Conservation (phyloP, 2,113 vertebrate genomes). For the Brachirus orientalis region DNA sequence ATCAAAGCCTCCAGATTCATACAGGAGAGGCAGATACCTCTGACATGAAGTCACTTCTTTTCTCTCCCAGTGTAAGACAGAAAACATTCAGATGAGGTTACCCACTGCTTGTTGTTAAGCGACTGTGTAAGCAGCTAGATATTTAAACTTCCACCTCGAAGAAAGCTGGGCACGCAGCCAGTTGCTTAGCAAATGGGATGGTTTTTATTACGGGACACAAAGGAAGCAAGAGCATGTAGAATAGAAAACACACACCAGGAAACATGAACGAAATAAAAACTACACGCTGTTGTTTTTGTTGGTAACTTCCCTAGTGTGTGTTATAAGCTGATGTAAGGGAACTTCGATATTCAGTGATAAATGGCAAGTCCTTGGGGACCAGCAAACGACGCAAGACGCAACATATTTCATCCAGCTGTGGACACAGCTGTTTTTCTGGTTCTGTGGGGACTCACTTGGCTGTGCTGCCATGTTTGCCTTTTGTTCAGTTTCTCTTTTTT, state of each 20-base stretch:
- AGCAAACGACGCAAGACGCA: conserved; percentile 38
- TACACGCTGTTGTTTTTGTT: conserved; percentile 6
- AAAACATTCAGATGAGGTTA: conserved; percentile 53
- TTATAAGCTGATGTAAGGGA: conserved; percentile 40
- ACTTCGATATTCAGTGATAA: conserved; percentile 29
- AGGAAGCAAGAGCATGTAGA: conserved; percentile 45
- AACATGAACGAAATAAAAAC: conserved; percentile 17
- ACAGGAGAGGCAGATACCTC: conserved; percentile 32
- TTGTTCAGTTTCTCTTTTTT: conserved; percentile 15
- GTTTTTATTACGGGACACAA: conserved; percentile 54
- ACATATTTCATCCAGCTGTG: conserved; percentile 62
- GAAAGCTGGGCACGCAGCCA: conserved; percentile 54
- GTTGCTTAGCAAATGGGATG: conserved; percentile 58
- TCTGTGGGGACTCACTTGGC: conserved; percentile 31
- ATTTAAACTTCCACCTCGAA: conserved; percentile 55
- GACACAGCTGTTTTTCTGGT: conserved; percentile 67
- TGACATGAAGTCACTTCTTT: conserved; percentile 50
- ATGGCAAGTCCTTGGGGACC: conserved; percentile 46
- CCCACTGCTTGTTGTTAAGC: conserved; percentile 48
- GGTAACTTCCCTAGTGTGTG: conserved; percentile 7
- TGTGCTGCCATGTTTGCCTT: conserved; percentile 22
- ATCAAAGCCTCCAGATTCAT: conserved; percentile 7
- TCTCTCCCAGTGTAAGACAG: conserved; percentile 10
- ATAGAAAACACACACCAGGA: conserved; percentile 32
- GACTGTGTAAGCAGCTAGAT: conserved; percentile 54